These are phyloP conservation scores for Aphis gossypii DNA, from an alignment of 1,140 invertebrate genomes.

Conservation along the genomic window DNA sequence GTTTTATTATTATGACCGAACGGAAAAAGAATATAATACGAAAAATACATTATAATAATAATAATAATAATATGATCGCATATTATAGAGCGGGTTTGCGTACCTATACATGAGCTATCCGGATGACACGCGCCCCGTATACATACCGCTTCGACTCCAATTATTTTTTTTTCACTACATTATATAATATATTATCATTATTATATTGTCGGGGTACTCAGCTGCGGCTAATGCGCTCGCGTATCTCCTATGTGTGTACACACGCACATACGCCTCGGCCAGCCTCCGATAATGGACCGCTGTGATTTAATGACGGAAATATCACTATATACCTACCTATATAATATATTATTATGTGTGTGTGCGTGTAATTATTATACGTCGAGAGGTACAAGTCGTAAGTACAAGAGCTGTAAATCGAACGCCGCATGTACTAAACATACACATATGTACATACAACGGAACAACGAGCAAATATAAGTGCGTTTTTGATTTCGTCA, in stretches of 20 bases:
- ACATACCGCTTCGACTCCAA: not conserved
- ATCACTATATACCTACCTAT: not conserved
- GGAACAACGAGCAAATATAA: not conserved
- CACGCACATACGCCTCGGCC: not conserved
- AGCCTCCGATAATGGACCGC: not conserved
- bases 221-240: not conserved
- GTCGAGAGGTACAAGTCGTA: not conserved
- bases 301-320: slow-evolving; percentile 1
- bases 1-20: not conserved
- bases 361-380: not conserved
- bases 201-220: not conserved
- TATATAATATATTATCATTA: not conserved
- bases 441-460: not conserved
- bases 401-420: not conserved
- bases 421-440: not conserved
- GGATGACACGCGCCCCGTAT: not conserved
- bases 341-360: not conserved
- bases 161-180: not conserved
- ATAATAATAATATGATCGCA: slow-evolving; percentile 1
- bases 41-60: not conserved
- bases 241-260: not conserved
- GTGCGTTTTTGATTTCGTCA: not conserved
- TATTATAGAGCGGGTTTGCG: not conserved
- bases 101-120: no score
- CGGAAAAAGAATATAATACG: not conserved